Percentiles rank a stretch among this genome's conserved stretches.
phyloP scores from a whole-genome alignment of 1,140 invertebrate species.

The Pygmarrhopalites habei region DNA sequence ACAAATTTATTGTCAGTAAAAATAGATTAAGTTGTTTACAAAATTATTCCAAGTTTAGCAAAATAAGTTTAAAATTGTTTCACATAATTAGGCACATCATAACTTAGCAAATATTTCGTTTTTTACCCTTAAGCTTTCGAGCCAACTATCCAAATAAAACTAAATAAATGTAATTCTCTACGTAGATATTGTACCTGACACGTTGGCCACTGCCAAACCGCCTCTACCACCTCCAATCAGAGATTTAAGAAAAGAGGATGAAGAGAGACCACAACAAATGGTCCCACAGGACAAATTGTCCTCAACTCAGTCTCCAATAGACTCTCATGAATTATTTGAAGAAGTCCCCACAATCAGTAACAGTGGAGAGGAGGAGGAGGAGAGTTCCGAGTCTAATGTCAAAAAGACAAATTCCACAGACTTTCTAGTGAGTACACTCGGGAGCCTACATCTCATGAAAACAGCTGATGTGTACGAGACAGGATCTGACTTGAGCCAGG shows the following conservation, averaged over 20 bases:
- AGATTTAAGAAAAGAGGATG: constrained; percentile 9
- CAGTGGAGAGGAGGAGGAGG: not conserved
- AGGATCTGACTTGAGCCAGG: not conserved
- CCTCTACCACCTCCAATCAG: constrained; percentile 6
- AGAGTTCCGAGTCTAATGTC: constrained; percentile 1
- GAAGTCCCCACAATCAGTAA: constrained; percentile 1
- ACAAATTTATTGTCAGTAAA: too few species aligned
- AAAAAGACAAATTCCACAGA: constrained; percentile 27
- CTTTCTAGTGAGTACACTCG: constrained; percentile 31
- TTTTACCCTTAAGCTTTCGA: too few species aligned
- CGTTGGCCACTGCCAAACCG: constrained; percentile 16
- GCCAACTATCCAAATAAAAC: too few species aligned
- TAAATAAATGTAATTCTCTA: too few species aligned
- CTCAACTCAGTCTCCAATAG: not conserved
- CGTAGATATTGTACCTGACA: constrained; percentile 37
- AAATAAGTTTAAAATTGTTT: too few species aligned
- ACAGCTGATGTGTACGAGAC: constrained; percentile 3
- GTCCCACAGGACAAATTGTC: too few species aligned
- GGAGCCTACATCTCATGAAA: constrained; percentile 35
- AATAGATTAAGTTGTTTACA: too few species aligned
- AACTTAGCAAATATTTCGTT: too few species aligned
- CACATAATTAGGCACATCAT: too few species aligned
- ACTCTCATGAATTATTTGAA: not conserved
- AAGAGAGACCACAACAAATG: constrained; percentile 1
- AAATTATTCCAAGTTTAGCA: too few species aligned